These are phyloP conservation scores for Chrysomela aeneicollis DNA, from an alignment of 2,888 invertebrate genomes.

Conservation along the genomic window DNA sequence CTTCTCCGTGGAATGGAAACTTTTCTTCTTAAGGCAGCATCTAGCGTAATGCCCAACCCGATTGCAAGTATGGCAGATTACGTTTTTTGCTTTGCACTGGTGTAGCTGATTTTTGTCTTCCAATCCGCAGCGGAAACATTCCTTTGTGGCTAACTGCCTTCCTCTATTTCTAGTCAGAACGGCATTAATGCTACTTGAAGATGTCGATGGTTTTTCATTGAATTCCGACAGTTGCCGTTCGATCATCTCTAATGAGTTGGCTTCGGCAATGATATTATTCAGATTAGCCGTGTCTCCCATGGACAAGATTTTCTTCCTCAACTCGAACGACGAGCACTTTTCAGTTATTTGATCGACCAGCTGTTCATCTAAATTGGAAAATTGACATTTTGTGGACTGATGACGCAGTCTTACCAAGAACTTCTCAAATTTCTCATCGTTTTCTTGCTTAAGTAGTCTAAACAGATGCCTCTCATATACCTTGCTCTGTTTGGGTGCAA, in stretches of 20 bases:
- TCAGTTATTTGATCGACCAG: slow-evolving; percentile 46
- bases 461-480: too few relatives aligned
- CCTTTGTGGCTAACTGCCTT: background rate
- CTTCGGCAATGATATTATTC: background rate
- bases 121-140: background rate
- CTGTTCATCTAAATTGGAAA: slow-evolving; percentile 35
- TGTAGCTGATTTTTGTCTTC: too few relatives aligned
- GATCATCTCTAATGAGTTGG: slow-evolving; percentile 5
- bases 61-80: too few relatives aligned
- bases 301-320: slow-evolving; percentile 39
- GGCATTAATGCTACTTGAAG: background rate
- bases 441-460: too few relatives aligned
- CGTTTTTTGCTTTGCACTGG: too few relatives aligned
- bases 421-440: background rate
- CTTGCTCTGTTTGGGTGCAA: too few relatives aligned
- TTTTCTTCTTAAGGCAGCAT: background rate
- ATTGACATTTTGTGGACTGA: slow-evolving; percentile 35
- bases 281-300: slow-evolving; percentile 27
- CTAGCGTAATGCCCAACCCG: background rate
- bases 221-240: slow-evolving; percentile 6
- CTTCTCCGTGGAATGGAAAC: too few relatives aligned
- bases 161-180: background rate
- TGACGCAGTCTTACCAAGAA: slow-evolving; percentile 40
- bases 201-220: slow-evolving; percentile 9
- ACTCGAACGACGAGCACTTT: slow-evolving; percentile 41